Evolutionary conservation across 2,797 vertebrate genomes (phyloP).

Genomic region (Benthosema pterotum): DNA sequence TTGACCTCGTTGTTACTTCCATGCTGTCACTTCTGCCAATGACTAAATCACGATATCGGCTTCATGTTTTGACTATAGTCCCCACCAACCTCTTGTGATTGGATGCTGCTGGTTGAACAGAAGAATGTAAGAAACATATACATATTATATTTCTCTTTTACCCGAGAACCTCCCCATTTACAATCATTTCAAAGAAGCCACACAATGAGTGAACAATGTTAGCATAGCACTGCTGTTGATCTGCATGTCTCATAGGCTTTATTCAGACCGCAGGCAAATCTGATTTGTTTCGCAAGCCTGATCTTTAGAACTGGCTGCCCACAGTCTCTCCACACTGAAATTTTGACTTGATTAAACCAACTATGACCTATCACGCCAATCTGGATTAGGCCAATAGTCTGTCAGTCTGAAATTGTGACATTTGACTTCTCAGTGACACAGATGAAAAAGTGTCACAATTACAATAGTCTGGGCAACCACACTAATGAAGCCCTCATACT

Average conservation of each 20-base stretch:
- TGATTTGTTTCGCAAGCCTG: too few relatives aligned
- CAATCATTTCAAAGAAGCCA: constrained; percentile 44
- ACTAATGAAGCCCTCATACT: constrained; percentile 10
- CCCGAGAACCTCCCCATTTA: constrained; percentile 20
- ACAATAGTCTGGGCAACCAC: too few relatives aligned
- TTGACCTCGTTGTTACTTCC: constrained; percentile 42
- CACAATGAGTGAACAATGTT: constrained; percentile 28
- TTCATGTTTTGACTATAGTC: constrained; percentile 76
- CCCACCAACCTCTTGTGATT: constrained; percentile 74
- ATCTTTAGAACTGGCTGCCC: too few relatives aligned
- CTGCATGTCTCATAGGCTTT: constrained; percentile 36
- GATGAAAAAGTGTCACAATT: too few relatives aligned
- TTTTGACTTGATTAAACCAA: too few relatives aligned
- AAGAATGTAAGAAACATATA: constrained; percentile 79
- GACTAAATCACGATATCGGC: constrained; percentile 66
- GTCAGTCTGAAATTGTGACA: too few relatives aligned
- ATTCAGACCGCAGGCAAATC: too few relatives aligned
- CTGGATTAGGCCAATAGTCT: too few relatives aligned
- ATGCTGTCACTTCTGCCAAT: constrained; percentile 41
- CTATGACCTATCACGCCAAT: too few relatives aligned
- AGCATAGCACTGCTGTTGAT: constrained; percentile 30
- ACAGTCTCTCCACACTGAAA: too few relatives aligned
- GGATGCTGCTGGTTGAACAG: constrained; percentile 79
- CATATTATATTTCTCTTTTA: constrained; percentile 20
- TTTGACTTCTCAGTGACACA: constrained; percentile 27